phyloP scores from a whole-genome alignment of 2,797 vertebrate species.

The Mormyrus proboscirostris region DNA sequence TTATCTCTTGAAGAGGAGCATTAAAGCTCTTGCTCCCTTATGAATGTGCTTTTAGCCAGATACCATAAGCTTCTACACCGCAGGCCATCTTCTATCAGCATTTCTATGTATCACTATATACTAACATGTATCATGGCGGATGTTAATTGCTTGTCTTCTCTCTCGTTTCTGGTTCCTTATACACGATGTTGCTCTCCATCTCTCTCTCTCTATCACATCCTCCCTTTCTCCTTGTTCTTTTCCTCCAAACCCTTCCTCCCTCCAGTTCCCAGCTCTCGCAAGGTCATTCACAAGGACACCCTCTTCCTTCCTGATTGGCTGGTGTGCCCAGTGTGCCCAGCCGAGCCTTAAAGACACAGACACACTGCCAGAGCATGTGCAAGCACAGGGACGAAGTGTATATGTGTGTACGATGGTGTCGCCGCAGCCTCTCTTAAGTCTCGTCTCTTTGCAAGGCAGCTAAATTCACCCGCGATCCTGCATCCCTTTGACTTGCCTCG shows the following conservation, averaged over 20 bases:
- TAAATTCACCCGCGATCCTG: background rate
- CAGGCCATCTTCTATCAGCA: background rate
- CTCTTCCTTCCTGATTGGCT: slow-evolving; percentile 17
- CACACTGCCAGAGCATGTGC: background rate
- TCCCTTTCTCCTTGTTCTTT: background rate
- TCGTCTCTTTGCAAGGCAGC: background rate
- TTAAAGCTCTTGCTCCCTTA: background rate
- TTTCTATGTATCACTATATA: background rate
- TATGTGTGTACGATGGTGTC: background rate
- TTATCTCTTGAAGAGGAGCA: background rate
- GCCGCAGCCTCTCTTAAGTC: background rate
- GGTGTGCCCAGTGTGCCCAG: background rate
- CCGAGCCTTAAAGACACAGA: slow-evolving; percentile 22
- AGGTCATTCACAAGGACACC: slow-evolving; percentile 26
- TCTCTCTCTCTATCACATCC: background rate
- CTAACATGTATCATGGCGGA: background rate
- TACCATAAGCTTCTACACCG: background rate
- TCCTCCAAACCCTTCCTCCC: slow-evolving; percentile 11
- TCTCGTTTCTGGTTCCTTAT: background rate
- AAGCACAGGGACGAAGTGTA: background rate
- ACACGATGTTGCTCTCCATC: background rate
- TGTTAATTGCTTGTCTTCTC: background rate
- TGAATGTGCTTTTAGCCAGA: background rate
- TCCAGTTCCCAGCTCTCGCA: slow-evolving; percentile 21
- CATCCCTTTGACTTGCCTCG: background rate